Conservation (phyloP, 1,140 invertebrate species). For the Asobara japonica region DNA sequence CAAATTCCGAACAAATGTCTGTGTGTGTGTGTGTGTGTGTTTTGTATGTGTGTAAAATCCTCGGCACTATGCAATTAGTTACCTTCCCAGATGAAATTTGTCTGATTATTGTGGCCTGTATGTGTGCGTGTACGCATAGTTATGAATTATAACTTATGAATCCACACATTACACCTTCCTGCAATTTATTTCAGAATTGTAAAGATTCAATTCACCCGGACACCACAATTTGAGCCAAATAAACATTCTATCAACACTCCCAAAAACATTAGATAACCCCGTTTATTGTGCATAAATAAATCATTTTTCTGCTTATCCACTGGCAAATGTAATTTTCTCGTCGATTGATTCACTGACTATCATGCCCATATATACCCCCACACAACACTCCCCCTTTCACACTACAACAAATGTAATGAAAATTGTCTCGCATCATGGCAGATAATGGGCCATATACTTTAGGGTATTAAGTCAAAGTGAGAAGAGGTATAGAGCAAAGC, state of each 20-base stretch:
- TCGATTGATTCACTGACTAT: constrained; percentile 1
- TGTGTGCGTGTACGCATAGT: too few relatives aligned
- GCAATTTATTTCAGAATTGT: too few relatives aligned
- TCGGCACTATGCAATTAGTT: too few relatives aligned
- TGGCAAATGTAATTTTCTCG: constrained; percentile 14
- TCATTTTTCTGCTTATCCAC: background rate
- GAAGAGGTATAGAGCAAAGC: constrained; percentile 2
- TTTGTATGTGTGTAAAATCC: too few relatives aligned
- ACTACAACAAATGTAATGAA: background rate
- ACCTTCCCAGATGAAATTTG: too few relatives aligned
- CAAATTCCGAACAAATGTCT: too few relatives aligned
- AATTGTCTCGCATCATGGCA: constrained; percentile 12
- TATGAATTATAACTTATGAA: too few relatives aligned
- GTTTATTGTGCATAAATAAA: background rate
- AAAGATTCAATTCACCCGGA: too few relatives aligned
- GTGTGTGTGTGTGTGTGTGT: too few relatives aligned
- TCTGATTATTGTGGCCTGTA: too few relatives aligned
- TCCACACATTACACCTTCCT: too few relatives aligned
- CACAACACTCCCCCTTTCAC: background rate
- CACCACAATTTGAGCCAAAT: too few relatives aligned
- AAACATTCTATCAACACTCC: background rate
- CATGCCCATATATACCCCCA: background rate
- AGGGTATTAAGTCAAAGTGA: constrained; percentile 11
- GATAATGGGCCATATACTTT: constrained; percentile 18
- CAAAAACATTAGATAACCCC: background rate